Conservation (phyloP, 2,113 vertebrate species). For the Nothobranchius furzeri region DNA sequence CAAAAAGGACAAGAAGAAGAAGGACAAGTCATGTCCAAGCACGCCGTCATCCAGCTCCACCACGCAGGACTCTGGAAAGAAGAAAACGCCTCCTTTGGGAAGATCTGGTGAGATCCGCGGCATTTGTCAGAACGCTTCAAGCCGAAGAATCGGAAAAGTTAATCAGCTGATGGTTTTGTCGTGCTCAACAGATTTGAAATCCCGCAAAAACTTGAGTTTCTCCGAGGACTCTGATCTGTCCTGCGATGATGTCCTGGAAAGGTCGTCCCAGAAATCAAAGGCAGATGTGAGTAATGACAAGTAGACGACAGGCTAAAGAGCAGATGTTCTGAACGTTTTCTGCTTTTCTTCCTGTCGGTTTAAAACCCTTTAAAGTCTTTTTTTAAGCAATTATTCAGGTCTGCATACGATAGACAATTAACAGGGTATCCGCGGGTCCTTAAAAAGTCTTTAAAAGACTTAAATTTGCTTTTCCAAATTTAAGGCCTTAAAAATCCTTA, state of each 20-base stretch:
- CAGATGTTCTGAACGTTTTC: too few relatives aligned
- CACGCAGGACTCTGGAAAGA: constrained; percentile 88
- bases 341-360: neutral
- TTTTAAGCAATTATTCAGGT: too few relatives aligned
- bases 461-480: too few relatives aligned
- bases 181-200: constrained; percentile 82
- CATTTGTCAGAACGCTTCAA: neutral
- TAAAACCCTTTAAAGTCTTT: neutral
- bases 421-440: too few relatives aligned
- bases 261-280: constrained; percentile 92
- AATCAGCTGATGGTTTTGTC: neutral
- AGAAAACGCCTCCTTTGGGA: constrained; percentile 73
- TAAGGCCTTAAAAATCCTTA: too few relatives aligned
- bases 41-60: constrained; percentile 90
- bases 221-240: constrained; percentile 97
- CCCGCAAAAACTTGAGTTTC: constrained; percentile 90
- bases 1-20: constrained; percentile 97
- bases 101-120: constrained; percentile 78
- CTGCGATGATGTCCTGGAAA: constrained; percentile 92
- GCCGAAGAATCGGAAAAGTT: neutral
- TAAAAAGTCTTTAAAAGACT: too few relatives aligned
- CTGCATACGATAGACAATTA: too few relatives aligned
- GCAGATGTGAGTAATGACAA: constrained; percentile 83
- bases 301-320: too few relatives aligned
- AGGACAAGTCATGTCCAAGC: constrained; percentile 89